A percentile compares a stretch with the other conserved stretches of the same genome.
Conservation (phyloP, 2,797 vertebrate genomes). For the Poeciliopsis gracilis region DNA sequence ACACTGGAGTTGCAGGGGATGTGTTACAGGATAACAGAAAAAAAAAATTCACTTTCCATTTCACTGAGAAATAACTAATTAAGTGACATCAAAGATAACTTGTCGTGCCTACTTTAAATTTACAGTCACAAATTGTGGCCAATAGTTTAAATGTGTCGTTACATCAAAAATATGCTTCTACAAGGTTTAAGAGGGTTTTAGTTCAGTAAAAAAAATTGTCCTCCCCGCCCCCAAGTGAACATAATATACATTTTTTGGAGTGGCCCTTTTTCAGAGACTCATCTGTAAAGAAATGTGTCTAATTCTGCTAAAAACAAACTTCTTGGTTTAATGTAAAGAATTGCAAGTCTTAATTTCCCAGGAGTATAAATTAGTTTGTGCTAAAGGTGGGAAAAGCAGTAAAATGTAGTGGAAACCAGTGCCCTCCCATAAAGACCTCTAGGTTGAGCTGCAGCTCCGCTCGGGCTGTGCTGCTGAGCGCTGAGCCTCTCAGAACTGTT, state of each 20-base stretch:
- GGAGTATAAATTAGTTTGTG: background rate
- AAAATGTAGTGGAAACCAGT: background rate
- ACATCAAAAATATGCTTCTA: no score
- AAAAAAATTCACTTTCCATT: background rate
- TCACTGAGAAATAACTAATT: background rate
- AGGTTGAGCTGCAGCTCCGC: slow-evolving; percentile 38
- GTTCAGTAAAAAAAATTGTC: background rate
- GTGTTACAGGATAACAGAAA: background rate
- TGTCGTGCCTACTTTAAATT: no score
- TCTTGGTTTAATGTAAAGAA: background rate
- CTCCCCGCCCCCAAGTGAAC: background rate
- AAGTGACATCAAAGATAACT: no score
- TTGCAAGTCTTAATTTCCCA: background rate
- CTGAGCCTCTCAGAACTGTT: slow-evolving; percentile 76
- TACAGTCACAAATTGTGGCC: no score
- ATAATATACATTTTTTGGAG: background rate
- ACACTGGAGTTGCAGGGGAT: background rate
- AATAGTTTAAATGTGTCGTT: no score
- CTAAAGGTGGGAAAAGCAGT: background rate
- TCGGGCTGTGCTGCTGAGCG: slow-evolving; percentile 52
- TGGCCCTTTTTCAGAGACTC: background rate
- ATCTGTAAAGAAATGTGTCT: background rate
- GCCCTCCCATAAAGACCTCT: slow-evolving; percentile 55
- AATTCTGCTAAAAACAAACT: background rate
- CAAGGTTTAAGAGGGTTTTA: no score